Conservation (phyloP, 2,888 invertebrate species). For the Diabrotica balteata region DNA sequence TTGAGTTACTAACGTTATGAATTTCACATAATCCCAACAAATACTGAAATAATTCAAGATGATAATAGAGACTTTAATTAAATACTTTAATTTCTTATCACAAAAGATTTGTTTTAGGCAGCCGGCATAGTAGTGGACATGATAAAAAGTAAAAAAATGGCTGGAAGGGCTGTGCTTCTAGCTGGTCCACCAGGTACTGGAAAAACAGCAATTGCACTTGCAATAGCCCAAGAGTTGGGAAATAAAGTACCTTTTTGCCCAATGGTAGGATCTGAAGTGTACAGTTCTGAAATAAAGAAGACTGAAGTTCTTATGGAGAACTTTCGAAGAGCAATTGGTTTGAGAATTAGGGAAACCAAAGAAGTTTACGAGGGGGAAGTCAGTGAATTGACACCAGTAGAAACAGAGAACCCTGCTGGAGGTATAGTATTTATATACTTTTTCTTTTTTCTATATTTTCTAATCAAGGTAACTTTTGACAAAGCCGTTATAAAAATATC, state of each 20-base stretch:
- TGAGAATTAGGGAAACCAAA: slow-evolving; percentile 93
- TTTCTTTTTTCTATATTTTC: too few relatives aligned
- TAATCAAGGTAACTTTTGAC: too few relatives aligned
- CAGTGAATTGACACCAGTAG: slow-evolving; percentile 96
- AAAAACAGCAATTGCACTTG: slow-evolving; percentile 97
- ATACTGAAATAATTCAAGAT: too few relatives aligned
- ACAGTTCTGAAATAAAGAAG: slow-evolving; percentile 98
- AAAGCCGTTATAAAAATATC: too few relatives aligned
- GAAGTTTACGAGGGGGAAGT: slow-evolving; percentile 99
- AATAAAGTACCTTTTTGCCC: slow-evolving; percentile 95
- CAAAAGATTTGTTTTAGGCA: slow-evolving; percentile 67
- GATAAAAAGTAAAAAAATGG: slow-evolving; percentile 96
- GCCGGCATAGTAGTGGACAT: slow-evolving; percentile 97
- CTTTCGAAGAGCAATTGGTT: slow-evolving; percentile 96
- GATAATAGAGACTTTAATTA: too few relatives aligned
- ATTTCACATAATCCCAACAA: too few relatives aligned
- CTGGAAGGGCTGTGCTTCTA: slow-evolving; percentile 91
- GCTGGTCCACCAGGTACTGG: slow-evolving; percentile 98
- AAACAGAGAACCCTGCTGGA: slow-evolving; percentile 96
- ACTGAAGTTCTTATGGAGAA: slow-evolving; percentile 99
- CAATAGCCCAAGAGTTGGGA: slow-evolving; percentile 97
- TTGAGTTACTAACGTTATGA: too few relatives aligned
- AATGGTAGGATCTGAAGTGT: slow-evolving; percentile 94
- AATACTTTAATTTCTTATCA: too few relatives aligned
- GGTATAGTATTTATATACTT: slow-evolving; percentile 58